Conservation (phyloP, 2,797 vertebrate genomes). For the Syndactyla subalaris region DNA sequence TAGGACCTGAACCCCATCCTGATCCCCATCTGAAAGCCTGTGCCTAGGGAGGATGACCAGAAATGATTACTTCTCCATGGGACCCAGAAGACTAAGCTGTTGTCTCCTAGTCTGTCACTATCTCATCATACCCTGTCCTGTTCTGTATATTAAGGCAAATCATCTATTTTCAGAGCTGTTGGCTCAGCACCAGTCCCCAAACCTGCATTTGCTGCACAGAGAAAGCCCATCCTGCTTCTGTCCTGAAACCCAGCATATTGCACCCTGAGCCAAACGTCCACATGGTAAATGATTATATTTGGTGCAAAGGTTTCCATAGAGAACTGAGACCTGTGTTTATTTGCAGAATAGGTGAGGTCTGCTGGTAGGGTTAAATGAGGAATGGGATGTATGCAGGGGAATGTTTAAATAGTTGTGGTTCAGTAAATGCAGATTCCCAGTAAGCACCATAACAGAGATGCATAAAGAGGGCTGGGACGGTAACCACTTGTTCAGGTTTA, state of each 20-base stretch:
- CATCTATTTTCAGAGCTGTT: background rate
- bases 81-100: background rate
- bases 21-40: background rate
- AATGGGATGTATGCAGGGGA: background rate
- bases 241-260: background rate
- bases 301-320: background rate
- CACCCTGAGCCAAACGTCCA: background rate
- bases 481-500: slow-evolving; percentile 64
- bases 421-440: slow-evolving; percentile 43
- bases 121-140: background rate
- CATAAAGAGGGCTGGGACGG: slow-evolving; percentile 41
- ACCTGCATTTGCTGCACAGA: background rate
- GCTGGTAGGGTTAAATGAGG: background rate
- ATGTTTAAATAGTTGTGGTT: slow-evolving; percentile 52
- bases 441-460: slow-evolving; percentile 57
- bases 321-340: background rate
- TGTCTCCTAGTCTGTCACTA: background rate
- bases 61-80: background rate
- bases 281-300: background rate
- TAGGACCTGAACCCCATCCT: background rate
- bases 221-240: background rate
- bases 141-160: background rate
- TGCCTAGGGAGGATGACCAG: background rate
- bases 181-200: background rate
- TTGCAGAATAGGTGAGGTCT: slow-evolving; percentile 19